Base-by-base conservation (phyloP, 2,797 vertebrate genomes). In the Pithecia hirsuta region DNA sequence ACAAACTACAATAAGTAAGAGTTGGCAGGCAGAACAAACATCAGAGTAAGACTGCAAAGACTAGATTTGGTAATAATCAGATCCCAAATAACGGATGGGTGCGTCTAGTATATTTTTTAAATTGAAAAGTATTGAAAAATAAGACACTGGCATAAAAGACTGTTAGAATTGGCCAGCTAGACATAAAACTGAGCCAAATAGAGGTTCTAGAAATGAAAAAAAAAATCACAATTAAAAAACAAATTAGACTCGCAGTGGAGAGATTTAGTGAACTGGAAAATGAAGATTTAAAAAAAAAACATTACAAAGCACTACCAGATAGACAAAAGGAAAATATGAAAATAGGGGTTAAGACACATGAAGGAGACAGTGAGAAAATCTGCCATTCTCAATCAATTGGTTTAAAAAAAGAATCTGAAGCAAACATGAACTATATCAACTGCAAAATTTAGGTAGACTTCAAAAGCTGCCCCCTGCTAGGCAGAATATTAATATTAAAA, bases 201-300 rank as follows among this genome's bases (percentile, higher is more conserved):
- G 50, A 93, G 24, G 93, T 86, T 82, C 20, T 94, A 82, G 41
- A 85, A 93, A 92, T 72, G 19, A 46, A 80, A 46, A 39, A 36
- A 74, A 59, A 64, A 86, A 64, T n/a, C 10, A 33, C 72, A 67
- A 61, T 87, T 17, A 48, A 72, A 95, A 83, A 92, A 44, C 22
- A 97, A 46, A 85, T 96, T 97, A 98, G 95, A 95, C n/a, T 97
- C 59, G 41, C 57, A 95, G 36, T 83, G 74, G 64, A 96, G 80
- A 97, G 80, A 95, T 92, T 97, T 97, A 95, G 87, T 95, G 83
- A 97, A 97, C 44, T 92, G 90, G 64, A 96, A 97, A 91, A 89
- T 59, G 78, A 44, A 92, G 7, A 82, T 90, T 92, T 28, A 15
- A 28, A 74, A 79, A 52, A 84, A 82, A 39, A 41, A 39, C 33